A percentile compares a stretch with the other conserved stretches of the same genome.
phyloP scores from a whole-genome alignment of 2,888 invertebrate species.

The Helobdella robusta region DNA sequence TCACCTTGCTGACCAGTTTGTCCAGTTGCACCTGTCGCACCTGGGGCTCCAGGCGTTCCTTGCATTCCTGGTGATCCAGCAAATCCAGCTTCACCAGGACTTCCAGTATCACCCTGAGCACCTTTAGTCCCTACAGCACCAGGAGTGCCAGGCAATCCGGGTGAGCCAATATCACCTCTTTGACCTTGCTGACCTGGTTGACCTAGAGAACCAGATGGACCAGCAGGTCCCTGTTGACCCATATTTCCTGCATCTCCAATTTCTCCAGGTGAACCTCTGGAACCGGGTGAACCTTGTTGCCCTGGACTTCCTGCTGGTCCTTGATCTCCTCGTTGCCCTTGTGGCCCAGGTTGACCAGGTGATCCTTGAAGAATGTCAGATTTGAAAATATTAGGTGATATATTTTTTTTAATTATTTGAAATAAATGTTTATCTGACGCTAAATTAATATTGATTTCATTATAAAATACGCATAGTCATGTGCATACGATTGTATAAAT shows the following conservation, averaged over 20 bases:
- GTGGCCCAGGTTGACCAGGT: conserved; percentile 12
- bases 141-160: conserved; percentile 31
- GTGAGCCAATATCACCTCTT: conserved; percentile 31
- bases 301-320: conserved; percentile 26
- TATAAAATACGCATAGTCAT: too few species aligned
- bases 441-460: too few species aligned
- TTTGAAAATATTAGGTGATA: too few species aligned
- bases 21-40: conserved; percentile 23
- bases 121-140: conserved; percentile 28
- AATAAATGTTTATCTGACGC: too few species aligned
- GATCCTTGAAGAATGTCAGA: too few species aligned
- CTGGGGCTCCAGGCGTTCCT: conserved; percentile 25
- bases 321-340: conserved; percentile 24
- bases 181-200: conserved; percentile 53
- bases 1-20: conserved; percentile 13
- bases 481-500: too few species aligned
- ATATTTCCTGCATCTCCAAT: conserved; percentile 28
- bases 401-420: too few species aligned
- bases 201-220: conserved; percentile 32
- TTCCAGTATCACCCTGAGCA: conserved; percentile 26
- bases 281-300: conserved; percentile 24
- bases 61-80: conserved; percentile 23
- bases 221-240: conserved; percentile 30
- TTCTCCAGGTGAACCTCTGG: conserved; percentile 24
- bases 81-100: conserved; percentile 32